phyloP scores from a whole-genome alignment of 2,113 vertebrate species.

The Gobiocypris rarus region DNA sequence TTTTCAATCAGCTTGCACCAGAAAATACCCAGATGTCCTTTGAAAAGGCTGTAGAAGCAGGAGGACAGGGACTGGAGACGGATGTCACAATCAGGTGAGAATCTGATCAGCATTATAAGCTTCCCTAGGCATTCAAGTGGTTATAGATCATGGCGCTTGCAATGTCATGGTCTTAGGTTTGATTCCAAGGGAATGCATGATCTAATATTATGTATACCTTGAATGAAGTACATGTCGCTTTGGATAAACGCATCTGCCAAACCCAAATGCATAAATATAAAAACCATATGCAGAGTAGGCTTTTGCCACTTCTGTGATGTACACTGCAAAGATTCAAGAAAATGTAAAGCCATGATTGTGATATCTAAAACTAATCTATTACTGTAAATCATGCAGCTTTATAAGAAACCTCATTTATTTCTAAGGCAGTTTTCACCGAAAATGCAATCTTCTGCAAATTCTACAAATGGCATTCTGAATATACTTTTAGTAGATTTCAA shows the following conservation, averaged over 20 bases:
- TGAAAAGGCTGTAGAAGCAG: slow-evolving; percentile 84
- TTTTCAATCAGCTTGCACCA: slow-evolving; percentile 78
- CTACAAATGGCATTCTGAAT: too few relatives aligned
- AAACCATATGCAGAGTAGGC: too few relatives aligned
- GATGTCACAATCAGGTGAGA: slow-evolving; percentile 88
- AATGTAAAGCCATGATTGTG: neutral
- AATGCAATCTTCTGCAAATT: neutral
- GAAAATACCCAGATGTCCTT: slow-evolving; percentile 93
- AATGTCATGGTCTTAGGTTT: neutral
- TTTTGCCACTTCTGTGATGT: too few relatives aligned
- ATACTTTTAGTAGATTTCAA: too few relatives aligned
- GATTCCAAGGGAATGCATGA: neutral
- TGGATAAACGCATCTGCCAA: neutral
- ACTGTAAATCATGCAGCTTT: neutral
- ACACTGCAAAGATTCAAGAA: neutral
- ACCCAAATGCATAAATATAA: neutral
- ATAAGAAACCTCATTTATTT: neutral
- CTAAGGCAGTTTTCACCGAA: neutral
- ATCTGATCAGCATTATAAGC: neutral
- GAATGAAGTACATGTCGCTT: neutral
- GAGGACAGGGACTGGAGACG: slow-evolving; percentile 84
- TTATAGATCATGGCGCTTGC: neutral
- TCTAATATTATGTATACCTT: neutral
- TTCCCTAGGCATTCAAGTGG: neutral
- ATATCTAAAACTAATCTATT: neutral